Evolutionary conservation across 64 coral and sea anemone genomes (phyloP), one percentile per base, ranked within the genome.

Genomic region (Exaiptasia diaphana): DNA sequence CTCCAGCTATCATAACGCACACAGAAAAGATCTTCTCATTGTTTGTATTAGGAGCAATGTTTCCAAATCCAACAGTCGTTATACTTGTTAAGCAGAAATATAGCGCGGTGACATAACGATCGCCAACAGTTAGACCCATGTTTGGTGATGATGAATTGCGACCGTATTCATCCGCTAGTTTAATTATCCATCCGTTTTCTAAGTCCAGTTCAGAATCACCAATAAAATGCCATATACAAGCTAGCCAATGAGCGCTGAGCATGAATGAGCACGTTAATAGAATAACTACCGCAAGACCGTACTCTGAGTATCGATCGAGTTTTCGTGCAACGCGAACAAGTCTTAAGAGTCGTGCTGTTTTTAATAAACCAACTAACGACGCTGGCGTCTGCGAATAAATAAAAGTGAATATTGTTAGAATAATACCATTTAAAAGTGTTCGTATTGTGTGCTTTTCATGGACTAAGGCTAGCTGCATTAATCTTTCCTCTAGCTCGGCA

Each of bases 271-370:
- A 84, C 21, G 90, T 99, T 24, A 99, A 85, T 27, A 99, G 73
- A 22, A 99, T 65, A 20, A 99, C 89, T 0, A 99, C 95, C 35
- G 95, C 95, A 41, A 85, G 68, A 32, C 95, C 95, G 22, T 99
- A 99, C 48, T 99, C 95, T 40, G 95, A 99, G 54, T 99, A 99
- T 10, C 95, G 85, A 30, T 99, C 95, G 13, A 99, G 79, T 82
- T 99, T 99, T 50, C 95, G 73, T 11, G 95, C 85, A 36, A 99
- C 95, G 20, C 95, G 79, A 26, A 99, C 90, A 33, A 99, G 68
- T 34, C 95, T 78, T n/a, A 99, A 75, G 12, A 99, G 64, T n/a
- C 95, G 85, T 17, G 95, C 95, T 1, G 89, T 92, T 42, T 99
- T 99, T 1, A 92, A 41, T 25, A 99, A 75, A 31, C 95, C 89